Evolutionary conservation across 1,140 invertebrate genomes (phyloP), one percentile per base, ranked within the genome.

Genomic region (Kradibia gibbosae): DNA sequence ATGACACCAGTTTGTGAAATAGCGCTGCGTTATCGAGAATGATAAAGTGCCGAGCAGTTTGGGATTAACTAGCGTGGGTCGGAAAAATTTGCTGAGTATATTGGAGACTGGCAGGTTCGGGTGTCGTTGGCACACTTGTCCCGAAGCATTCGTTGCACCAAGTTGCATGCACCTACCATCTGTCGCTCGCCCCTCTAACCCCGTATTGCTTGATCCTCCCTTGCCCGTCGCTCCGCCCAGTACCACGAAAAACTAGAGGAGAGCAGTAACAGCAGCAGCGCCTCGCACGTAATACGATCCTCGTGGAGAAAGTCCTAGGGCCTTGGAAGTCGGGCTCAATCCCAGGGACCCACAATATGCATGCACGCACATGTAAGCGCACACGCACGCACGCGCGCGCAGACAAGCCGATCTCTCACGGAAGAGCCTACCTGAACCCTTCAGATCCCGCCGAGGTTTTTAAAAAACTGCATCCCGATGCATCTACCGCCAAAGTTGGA

Each of bases 81-180:
- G 74, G 55, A 57, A 77, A 65, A 62, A 28, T 2, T n/a, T 48
- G 17, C 25, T 17, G 17, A 67, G 17, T 13, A 36, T 17, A 34
- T 39, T 13, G 5, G 62, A 67, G 20, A 65, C 1, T 39, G 36
- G 42, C 57, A 67, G 57, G 10, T 34, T 10, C 28, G 31, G 31
- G n/a, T 13, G 25, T 36, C n/a, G 39, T 42, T 62, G 53, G 22
- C 22, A 39, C 79, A 70, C 79, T 81, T 70, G 79, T 57, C 17
- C 31, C 76, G 81, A 84, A 83, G 85, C 84, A n/a, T 81, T 80
- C 39, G 71, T 84, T 67, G 62, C 62, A 67, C 62, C 62, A 83
- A 83, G 86, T 22, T 80, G 85, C 88, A 88, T 87, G 85, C 86
- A 88, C 88, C 86, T 87, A 87, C 89, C 89, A 90, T 89, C 89